These are phyloP conservation scores for Tuta absoluta DNA, from an alignment of 2,888 invertebrate species.

Conservation along the genomic window DNA sequence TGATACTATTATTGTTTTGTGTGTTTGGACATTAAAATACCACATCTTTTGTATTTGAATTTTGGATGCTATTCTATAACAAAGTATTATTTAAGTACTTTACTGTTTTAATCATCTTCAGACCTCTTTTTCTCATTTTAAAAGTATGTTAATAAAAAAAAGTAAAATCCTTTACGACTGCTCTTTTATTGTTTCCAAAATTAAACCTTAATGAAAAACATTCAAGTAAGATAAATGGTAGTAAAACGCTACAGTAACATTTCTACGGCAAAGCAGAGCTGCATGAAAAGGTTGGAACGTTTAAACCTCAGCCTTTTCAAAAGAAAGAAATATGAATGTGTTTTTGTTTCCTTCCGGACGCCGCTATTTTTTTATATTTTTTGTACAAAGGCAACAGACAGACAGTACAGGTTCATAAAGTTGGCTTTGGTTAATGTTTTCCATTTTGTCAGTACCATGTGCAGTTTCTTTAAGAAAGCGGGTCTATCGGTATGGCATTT, in stretches of 20 bases:
- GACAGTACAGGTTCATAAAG: background rate
- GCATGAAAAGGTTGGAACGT: slow-evolving; percentile 72
- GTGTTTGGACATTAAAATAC: too few relatives aligned
- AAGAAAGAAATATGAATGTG: slow-evolving; percentile 70
- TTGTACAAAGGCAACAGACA: background rate
- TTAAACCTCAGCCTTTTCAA: slow-evolving; percentile 73
- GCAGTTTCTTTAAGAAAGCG: too few relatives aligned
- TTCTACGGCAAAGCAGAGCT: slow-evolving; percentile 41
- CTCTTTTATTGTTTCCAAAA: background rate
- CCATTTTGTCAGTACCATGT: too few relatives aligned
- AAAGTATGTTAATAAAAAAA: too few relatives aligned
- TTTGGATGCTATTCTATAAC: too few relatives aligned
- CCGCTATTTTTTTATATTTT: slow-evolving; percentile 28
- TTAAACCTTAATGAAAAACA: background rate
- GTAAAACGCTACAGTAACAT: slow-evolving; percentile 46
- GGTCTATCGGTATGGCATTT: too few relatives aligned
- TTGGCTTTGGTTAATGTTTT: background rate
- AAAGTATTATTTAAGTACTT: too few relatives aligned
- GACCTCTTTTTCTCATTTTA: too few relatives aligned
- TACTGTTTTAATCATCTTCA: too few relatives aligned
- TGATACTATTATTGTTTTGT: background rate
- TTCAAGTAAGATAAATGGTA: background rate
- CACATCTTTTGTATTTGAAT: too few relatives aligned
- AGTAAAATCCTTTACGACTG: too few relatives aligned
- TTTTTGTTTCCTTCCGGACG: slow-evolving; percentile 65